Evolutionary conservation across 2,888 invertebrate genomes (phyloP), one percentile per base, ranked within the genome.

Genomic region (Dinocampus coccinellae): DNA sequence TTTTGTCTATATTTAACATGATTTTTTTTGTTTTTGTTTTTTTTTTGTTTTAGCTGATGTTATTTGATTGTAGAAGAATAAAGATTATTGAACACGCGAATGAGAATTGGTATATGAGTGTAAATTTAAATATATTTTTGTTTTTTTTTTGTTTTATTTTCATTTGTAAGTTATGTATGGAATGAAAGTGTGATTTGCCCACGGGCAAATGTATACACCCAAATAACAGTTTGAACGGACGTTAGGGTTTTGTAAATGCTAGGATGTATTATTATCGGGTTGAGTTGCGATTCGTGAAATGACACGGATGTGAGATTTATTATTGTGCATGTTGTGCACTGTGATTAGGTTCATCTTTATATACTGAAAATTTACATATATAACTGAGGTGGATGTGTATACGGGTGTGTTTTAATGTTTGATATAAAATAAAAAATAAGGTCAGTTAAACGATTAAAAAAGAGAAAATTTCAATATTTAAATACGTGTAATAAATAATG

Each of bases 241-340:
- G 75, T 74, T 67, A 69, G 66, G 57, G 63, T 34, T 72, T 69
- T 78, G 75, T 16, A 47, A 47, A 47, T 74, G 69, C 78, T 78
- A 81, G 80, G 81, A 83, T 86, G 81, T 86, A 80, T 86, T 85
- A 87, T 86, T 87, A 86, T 81, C 82, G 80, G 74, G 77, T 84
- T n/a, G 85, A 85, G 82, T 85, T 84, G 86, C 76, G 81, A 83
- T 80, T 84, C 79, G 75, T 81, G 81, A 55, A 86, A 85, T 85
- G 86, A 85, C 86, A 85, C 81, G 77, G 61, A 39, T 39, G 36
- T 66, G 72, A 83, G 85, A 86, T 86, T 86, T 86, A 86, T 82
- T 79, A 76, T 75, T 69, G 57, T 76, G 73, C 79, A 77, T 76
- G n/a, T n/a, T n/a, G n/a, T n/a, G 81, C 84, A 84, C 84, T 85